Percentiles rank a stretch among this genome's conserved stretches.
Evolutionary conservation across 1,140 invertebrate species (phyloP).

Genomic region (Melitaea cinxia): DNA sequence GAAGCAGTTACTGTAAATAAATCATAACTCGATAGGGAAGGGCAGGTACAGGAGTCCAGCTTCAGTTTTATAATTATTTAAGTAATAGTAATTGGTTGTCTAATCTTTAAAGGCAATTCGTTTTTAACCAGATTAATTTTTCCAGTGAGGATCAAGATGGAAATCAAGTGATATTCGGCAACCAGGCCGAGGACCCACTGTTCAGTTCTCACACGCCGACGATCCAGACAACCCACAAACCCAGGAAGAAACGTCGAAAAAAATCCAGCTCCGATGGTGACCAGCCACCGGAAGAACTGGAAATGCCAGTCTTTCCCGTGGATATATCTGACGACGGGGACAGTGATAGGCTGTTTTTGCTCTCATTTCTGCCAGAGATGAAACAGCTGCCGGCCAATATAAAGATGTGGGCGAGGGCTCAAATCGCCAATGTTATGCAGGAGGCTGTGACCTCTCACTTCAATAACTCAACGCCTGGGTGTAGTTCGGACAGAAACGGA

Average conservation of each 20-base stretch:
- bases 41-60: too few relatives aligned
- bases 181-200: constrained; percentile 20
- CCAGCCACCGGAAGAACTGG: constrained; percentile 49
- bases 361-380: constrained; percentile 73
- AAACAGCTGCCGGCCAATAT: constrained; percentile 63
- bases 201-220: not conserved
- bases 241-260: constrained; percentile 39
- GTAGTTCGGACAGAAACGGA: constrained; percentile 8
- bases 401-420: constrained; percentile 73
- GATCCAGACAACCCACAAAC: constrained; percentile 29
- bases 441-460: constrained; percentile 65
- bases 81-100: too few relatives aligned
- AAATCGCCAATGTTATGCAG: constrained; percentile 72
- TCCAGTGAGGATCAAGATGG: constrained; percentile 46
- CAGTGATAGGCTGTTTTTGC: constrained; percentile 62
- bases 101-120: too few relatives aligned
- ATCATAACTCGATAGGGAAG: too few relatives aligned
- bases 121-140: not conserved
- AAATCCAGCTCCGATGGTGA: constrained; percentile 41
- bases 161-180: constrained; percentile 30
- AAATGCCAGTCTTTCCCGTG: constrained; percentile 54
- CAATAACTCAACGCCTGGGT: constrained; percentile 44
- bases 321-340: constrained; percentile 55
- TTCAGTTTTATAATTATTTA: too few relatives aligned
- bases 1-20: too few relatives aligned